Evolutionary conservation across 2,888 invertebrate genomes (phyloP).

Genomic region (Frankliniella fusca): DNA sequence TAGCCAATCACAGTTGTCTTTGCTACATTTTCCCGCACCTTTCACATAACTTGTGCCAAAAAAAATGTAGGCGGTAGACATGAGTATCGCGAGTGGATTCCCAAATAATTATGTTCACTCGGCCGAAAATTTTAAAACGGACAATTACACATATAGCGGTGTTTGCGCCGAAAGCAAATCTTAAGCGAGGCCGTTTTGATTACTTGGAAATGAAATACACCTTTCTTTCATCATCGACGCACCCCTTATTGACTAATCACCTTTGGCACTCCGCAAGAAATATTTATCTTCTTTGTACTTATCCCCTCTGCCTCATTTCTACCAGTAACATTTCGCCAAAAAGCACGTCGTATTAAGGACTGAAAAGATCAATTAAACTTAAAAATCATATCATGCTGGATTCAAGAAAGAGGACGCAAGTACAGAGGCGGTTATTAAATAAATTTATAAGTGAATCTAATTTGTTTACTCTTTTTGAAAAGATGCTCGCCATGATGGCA

Average conservation of each 20-base stretch:
- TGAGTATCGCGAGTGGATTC: neutral
- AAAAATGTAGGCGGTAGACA: slow-evolving; percentile 15
- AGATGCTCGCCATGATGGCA: neutral
- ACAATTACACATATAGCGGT: neutral
- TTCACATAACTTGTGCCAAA: slow-evolving; percentile 17
- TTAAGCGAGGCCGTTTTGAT: too few relatives aligned
- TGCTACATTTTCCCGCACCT: slow-evolving; percentile 8
- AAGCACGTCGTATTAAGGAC: neutral
- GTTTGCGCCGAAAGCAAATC: too few relatives aligned
- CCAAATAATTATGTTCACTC: too few relatives aligned
- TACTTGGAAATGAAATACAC: neutral
- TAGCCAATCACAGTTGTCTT: neutral
- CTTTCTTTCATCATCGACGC: neutral
- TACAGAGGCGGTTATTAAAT: neutral
- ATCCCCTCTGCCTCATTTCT: slow-evolving; percentile 19
- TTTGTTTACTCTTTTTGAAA: neutral
- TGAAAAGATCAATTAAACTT: slow-evolving; percentile 20
- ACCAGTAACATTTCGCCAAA: neutral
- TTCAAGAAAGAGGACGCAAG: too few relatives aligned
- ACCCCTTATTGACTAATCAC: slow-evolving; percentile 11
- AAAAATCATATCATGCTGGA: neutral
- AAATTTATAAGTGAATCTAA: neutral
- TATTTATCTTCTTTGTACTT: neutral
- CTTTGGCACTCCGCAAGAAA: slow-evolving; percentile 11
- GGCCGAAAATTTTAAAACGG: too few relatives aligned